Evolutionary conservation across 2,888 invertebrate genomes (phyloP).

Genomic region (Sesia apiformis): DNA sequence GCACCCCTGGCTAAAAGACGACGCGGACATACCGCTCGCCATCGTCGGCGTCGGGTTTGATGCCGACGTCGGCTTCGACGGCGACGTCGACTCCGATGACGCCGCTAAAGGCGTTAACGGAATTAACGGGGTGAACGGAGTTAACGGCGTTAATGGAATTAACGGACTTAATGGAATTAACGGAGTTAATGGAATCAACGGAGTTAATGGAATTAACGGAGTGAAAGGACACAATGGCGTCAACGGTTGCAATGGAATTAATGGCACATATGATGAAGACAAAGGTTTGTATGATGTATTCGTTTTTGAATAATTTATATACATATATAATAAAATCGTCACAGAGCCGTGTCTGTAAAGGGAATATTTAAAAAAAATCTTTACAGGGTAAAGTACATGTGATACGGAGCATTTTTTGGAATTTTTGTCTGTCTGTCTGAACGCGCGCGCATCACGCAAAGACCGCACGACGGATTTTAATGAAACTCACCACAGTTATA

Average conservation of each 20-base stretch:
- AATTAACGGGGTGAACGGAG: conserved; percentile 20
- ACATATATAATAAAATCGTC: too few relatives aligned
- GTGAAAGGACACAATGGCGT: conserved; percentile 24
- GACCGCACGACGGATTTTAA: too few relatives aligned
- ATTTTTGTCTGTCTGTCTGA: too few relatives aligned
- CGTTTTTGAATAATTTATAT: conserved; percentile 8
- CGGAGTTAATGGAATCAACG: conserved; percentile 24
- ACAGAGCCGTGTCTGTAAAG: too few relatives aligned
- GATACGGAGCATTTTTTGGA: too few relatives aligned
- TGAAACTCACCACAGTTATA: too few relatives aligned
- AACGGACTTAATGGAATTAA: conserved; percentile 20
- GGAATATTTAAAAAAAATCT: too few relatives aligned
- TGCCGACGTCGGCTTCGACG: conserved; percentile 23
- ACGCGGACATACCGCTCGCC: conserved; percentile 67
- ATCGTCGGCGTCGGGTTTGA: conserved; percentile 60
- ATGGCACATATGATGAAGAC: conserved; percentile 46
- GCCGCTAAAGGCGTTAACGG: conserved; percentile 5
- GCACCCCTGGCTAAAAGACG: conserved; percentile 90
- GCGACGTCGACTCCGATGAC: conserved; percentile 12
- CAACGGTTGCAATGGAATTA: conserved; percentile 27
- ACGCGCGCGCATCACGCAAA: too few relatives aligned
- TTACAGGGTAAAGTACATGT: too few relatives aligned
- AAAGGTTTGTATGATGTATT: conserved; percentile 26
- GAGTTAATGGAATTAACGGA: conserved; percentile 14
- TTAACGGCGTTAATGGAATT: conserved; percentile 22